These are phyloP conservation scores for Arbacia lixula DNA, from an alignment of 53 echinoderm and acorn worm genomes.

Conservation along the genomic window DNA sequence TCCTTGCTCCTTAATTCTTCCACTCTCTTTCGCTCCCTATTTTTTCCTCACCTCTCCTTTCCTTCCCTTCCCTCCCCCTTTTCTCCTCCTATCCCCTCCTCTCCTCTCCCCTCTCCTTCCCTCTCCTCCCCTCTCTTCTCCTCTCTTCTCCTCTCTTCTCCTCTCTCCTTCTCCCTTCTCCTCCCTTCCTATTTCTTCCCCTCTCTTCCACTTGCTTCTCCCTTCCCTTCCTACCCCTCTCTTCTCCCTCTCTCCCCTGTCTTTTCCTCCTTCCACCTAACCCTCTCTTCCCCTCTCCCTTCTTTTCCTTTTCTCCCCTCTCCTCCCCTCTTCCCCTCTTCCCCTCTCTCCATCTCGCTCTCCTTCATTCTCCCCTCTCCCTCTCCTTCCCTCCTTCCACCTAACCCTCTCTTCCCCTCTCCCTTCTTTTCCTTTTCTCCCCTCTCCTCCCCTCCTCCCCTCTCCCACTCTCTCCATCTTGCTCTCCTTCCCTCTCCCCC, in stretches of 20 bases:
- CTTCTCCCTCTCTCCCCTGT: background rate
- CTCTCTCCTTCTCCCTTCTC: background rate
- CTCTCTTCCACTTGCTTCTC: too few species aligned
- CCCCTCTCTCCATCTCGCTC: background rate
- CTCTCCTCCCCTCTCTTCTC: background rate
- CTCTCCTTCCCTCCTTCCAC: background rate
- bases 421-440: background rate
- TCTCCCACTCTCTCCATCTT: too few species aligned
- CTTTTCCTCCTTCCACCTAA: background rate
- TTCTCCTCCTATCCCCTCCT: background rate
- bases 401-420: background rate
- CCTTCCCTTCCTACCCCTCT: background rate
- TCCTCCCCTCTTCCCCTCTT: background rate
- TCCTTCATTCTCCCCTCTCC: background rate
- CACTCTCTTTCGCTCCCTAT: background rate
- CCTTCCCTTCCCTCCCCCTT: background rate
- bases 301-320: background rate
- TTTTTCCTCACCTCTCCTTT: background rate
- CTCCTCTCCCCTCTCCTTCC: background rate
- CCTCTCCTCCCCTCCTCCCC: too few species aligned
- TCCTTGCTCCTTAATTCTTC: background rate
- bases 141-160: background rate
- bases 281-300: background rate
- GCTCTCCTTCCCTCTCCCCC: too few species aligned
- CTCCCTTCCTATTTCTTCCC: too few species aligned